Conservation (phyloP, 2,797 vertebrate genomes). For the Anguilla marmorata region DNA sequence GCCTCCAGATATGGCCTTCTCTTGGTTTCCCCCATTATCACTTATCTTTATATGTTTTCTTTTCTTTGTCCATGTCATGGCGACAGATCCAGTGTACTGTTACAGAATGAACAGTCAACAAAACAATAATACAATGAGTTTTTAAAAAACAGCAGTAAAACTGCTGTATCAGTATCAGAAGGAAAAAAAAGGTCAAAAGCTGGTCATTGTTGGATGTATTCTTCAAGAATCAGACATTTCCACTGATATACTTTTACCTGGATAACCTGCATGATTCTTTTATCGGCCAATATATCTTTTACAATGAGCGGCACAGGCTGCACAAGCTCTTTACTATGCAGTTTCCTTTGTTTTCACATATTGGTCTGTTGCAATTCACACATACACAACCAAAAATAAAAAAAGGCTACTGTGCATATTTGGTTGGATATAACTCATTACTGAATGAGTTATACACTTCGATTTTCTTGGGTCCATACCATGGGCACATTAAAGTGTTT, state of each 20-base stretch:
- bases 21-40: neutral
- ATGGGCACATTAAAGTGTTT: neutral
- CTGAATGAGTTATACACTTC: neutral
- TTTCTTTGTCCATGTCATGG: neutral
- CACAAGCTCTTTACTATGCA: slow-evolving; percentile 49
- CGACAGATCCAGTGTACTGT: neutral
- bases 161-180: neutral
- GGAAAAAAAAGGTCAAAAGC: no score
- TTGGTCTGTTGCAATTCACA: slow-evolving; percentile 31
- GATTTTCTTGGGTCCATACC: neutral
- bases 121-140: neutral
- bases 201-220: neutral
- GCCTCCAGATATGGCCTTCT: neutral
- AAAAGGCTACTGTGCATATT: neutral
- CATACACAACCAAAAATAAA: neutral
- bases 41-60: neutral
- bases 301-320: slow-evolving; percentile 47
- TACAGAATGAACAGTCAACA: neutral
- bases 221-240: neutral
- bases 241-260: slow-evolving; percentile 25
- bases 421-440: neutral
- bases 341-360: slow-evolving; percentile 44
- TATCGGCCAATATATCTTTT: slow-evolving; percentile 51
- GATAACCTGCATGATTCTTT: slow-evolving; percentile 54
- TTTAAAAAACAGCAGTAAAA: neutral